Conservation (phyloP, 2,888 invertebrate genomes). For the Acleris holmiana region DNA sequence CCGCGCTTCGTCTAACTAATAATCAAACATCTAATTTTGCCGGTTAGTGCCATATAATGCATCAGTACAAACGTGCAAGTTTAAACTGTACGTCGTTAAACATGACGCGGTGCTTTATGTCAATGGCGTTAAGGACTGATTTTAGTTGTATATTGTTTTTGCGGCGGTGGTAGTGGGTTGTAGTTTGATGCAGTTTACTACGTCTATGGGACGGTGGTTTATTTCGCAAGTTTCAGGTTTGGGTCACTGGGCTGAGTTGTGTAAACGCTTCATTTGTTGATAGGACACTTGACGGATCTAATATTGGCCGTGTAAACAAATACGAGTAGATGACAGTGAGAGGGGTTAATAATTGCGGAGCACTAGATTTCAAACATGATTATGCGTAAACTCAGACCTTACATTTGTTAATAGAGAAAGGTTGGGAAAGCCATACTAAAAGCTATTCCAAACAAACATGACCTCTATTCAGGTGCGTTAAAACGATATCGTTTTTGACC, state of each 20-base stretch:
- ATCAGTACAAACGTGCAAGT: conserved; percentile 20
- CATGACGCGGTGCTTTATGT: neutral
- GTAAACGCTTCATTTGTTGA: conserved; percentile 33
- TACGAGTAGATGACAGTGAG: too few species aligned
- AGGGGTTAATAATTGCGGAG: too few species aligned
- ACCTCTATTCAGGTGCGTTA: too few species aligned
- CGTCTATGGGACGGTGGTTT: conserved; percentile 28
- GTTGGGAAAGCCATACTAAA: too few species aligned
- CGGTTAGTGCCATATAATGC: conserved; percentile 31
- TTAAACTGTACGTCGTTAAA: neutral
- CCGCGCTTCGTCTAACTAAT: neutral
- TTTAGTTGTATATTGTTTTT: neutral
- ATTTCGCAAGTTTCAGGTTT: conserved; percentile 36
- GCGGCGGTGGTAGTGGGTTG: neutral
- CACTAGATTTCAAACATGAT: too few species aligned
- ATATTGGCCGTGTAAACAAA: too few species aligned
- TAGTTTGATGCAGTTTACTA: conserved; percentile 16
- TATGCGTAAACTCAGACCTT: too few species aligned
- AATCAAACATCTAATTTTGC: conserved; percentile 13
- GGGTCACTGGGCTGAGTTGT: conserved; percentile 36
- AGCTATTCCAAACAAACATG: too few species aligned
- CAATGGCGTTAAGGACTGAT: neutral
- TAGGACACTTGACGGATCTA: conserved; percentile 19
- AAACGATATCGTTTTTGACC: too few species aligned
- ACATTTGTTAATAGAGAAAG: too few species aligned